These are phyloP conservation scores for Ctena decussata DNA, from an alignment of 2,888 invertebrate genomes.

Conservation along the genomic window DNA sequence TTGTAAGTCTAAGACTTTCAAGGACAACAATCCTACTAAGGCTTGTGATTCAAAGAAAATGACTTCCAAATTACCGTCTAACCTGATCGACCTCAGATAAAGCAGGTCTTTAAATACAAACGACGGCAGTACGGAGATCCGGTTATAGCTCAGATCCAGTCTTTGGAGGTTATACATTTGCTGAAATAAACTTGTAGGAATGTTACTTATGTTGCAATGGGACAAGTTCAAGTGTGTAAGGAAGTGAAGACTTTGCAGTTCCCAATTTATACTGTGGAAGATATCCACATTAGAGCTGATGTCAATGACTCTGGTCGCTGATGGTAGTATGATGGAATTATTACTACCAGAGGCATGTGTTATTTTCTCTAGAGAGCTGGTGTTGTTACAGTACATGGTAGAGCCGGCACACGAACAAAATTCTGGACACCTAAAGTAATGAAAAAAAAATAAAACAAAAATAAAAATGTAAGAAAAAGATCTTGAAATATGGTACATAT, in stretches of 20 bases:
- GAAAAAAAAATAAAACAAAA: no score
- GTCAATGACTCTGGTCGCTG: background rate
- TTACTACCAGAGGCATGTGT: background rate
- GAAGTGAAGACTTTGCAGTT: background rate
- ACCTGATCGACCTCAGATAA: background rate
- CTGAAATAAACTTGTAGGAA: background rate
- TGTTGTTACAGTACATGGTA: background rate
- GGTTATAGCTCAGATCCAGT: background rate
- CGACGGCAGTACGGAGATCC: background rate
- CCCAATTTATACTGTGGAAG: background rate
- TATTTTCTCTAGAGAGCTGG: no score
- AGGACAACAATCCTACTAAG: background rate
- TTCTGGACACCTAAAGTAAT: background rate
- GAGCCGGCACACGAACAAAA: background rate
- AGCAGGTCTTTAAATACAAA: background rate
- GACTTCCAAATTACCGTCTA: background rate
- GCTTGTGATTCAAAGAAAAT: background rate
- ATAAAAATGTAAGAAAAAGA: no score
- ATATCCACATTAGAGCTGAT: background rate
- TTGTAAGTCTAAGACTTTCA: background rate
- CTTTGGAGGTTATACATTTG: background rate
- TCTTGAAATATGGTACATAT: no score
- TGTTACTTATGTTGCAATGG: background rate
- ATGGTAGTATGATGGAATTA: no score
- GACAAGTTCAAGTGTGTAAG: background rate